Evolutionary conservation across 2,888 invertebrate genomes (phyloP), one percentile per base, ranked within the genome.

Genomic region (Drosophila nigricruria): DNA sequence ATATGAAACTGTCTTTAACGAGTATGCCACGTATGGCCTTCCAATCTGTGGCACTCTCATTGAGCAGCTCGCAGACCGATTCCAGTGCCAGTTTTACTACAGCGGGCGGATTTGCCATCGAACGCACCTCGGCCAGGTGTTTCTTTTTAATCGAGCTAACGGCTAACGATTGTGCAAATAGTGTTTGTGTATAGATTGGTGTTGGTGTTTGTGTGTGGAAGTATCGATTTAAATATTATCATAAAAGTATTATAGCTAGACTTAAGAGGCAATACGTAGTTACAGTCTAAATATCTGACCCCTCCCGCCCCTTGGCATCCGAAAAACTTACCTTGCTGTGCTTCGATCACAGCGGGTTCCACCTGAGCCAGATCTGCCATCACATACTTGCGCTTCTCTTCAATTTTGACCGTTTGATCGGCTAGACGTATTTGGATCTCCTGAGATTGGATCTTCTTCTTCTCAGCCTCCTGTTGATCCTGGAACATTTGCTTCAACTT

Each of bases 401-500:
- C 96, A 73, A 99, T 99, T 91, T 97, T 96, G 70, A 97, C 95
- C 0, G 98, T 98, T 94, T 99, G 98, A 89, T 97, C 96, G 64
- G 96, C 96, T 89, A 97, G 92, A 93, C 95, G 94, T 40, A 95
- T 94, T 93, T 98, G 98, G 91, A 99, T 97, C 92, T 99, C 98
- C 92, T 99, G 98, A 89, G 98, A 98, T 90, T 98, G 98, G 40
- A 98, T 97, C 93, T 99, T 99, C 93, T 99, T 98, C 94, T 98
- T 97, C 93, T 99, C 99, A 2, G 99, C 99, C 93, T 99, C 99
- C 91, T 99, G 99, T 93, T 99, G 99, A 93, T 99, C 98, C 94
- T 98, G 98, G 53, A 99, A 97, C 99, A 99, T 99, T 93, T 99
- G 99, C 80, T 98, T 96, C 56, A 99, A 94, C 93, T 99, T 99